Evolutionary conservation across 2,888 invertebrate species (phyloP), one percentile per base, ranked within the genome.

Genomic region (Orthosia cruda): DNA sequence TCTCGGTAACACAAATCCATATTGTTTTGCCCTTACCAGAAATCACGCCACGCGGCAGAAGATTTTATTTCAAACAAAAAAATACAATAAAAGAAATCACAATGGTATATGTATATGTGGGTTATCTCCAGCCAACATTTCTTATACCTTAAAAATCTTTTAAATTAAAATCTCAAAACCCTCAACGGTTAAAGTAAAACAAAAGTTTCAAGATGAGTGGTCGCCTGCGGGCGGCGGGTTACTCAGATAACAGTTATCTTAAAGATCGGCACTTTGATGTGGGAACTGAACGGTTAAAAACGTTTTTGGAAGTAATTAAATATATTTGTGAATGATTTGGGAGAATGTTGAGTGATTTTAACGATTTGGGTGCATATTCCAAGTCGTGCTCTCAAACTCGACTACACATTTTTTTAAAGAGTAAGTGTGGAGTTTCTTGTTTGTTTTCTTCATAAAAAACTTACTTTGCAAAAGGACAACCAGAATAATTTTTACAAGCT

Each of bases 221-320:
- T 91, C 86, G 94, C 94, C 92, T 87, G 86, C 91, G 93, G 89
- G 89, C 91, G 77, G 95, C 92, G 94, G 77, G 92, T 89, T 95
- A 95, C 95, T 91, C 94, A 87, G 93, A 95, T 93, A 92, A 91
- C 90, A 72, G 89, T 92, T 91, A 94, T 95, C 94, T 91, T 77
- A 71, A 71, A 69, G 89, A 93, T 94, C 94, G 86, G 76, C 84
- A 82, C 82, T 50, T 80, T 90, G 89, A 91, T 91, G 89, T 90
- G 90, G 83, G 90, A 90, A 90, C 50, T 12, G 3, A n/a, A 16
- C 7, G 18, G 61, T 40, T 59, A 12, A 52, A 69, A 45, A 7
- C 45, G 40, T 40, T 61, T 40, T 45, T 15, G 3, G 12, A 2
- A 20, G 45, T 45, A 20, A 61, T 61, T 9, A 55, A 23, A 55